These are phyloP conservation scores for Aplochiton taeniatus DNA, from an alignment of 2,797 vertebrate species.

Conservation along the genomic window DNA sequence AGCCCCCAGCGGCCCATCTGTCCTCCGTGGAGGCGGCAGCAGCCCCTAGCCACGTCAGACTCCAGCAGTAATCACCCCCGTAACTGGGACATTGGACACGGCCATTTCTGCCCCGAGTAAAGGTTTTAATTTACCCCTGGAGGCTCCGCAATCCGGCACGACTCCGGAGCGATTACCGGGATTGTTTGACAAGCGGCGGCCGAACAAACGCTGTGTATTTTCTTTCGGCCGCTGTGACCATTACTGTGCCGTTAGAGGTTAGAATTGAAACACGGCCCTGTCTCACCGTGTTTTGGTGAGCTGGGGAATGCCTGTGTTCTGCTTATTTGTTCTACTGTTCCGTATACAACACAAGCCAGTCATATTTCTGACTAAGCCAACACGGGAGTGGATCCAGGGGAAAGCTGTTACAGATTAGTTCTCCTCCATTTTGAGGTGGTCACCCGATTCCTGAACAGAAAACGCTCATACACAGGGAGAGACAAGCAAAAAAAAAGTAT, in stretches of 20 bases:
- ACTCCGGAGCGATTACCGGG: constrained; percentile 17
- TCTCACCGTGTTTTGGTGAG: neutral
- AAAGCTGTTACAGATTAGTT: neutral
- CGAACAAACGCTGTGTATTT: constrained; percentile 36
- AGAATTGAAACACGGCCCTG: constrained; percentile 22
- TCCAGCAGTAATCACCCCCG: constrained; percentile 13
- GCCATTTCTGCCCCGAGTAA: constrained; percentile 6
- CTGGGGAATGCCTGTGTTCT: constrained; percentile 31
- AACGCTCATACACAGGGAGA: neutral
- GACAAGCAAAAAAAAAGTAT: neutral
- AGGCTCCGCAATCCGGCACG: constrained; percentile 18
- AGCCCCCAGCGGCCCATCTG: neutral
- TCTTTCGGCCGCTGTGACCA: constrained; percentile 27
- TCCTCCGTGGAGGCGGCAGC: neutral
- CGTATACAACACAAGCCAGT: constrained; percentile 24
- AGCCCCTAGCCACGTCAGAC: neutral
- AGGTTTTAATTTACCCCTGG: constrained; percentile 19
- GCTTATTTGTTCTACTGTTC: constrained; percentile 41
- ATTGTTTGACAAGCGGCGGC: constrained; percentile 41
- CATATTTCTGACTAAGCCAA: constrained; percentile 42
- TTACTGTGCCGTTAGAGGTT: constrained; percentile 23
- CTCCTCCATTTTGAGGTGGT: constrained; percentile 6
- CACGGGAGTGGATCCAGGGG: constrained; percentile 15
- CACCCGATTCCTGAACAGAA: neutral
- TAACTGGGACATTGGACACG: constrained; percentile 27